These are phyloP conservation scores for Rhea pennata DNA, from an alignment of 2,113 vertebrate genomes.

Conservation along the genomic window DNA sequence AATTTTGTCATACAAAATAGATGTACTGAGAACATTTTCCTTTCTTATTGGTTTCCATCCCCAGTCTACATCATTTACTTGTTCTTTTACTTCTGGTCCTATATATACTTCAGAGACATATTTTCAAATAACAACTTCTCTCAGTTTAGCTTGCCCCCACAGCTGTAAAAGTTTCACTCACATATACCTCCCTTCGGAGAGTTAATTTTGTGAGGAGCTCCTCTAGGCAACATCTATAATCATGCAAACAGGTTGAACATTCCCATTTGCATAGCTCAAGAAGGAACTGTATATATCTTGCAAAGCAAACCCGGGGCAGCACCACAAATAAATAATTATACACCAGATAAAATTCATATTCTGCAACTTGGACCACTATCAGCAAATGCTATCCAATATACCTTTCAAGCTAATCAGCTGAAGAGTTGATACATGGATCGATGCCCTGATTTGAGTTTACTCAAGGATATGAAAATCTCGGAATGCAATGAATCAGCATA, in stretches of 20 bases:
- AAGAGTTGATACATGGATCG: not conserved
- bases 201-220: not conserved
- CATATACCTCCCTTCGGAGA: not conserved
- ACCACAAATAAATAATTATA: constrained; percentile 37
- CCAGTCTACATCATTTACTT: not conserved
- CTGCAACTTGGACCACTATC: not conserved
- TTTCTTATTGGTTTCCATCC: not conserved
- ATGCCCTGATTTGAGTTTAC: not conserved
- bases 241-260: constrained; percentile 31
- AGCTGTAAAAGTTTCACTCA: constrained; percentile 43
- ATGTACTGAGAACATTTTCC: not conserved
- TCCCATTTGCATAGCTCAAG: not conserved
- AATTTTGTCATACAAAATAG: not conserved
- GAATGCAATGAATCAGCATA: not conserved
- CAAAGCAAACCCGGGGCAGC: not conserved
- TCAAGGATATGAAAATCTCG: not conserved
- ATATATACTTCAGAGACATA: constrained; percentile 36
- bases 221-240: constrained; percentile 33
- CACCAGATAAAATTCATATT: not conserved
- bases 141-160: not conserved
- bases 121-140: constrained; percentile 43
- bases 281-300: not conserved
- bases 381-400: not conserved
- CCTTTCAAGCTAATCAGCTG: not conserved
- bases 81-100: constrained; percentile 30